Evolutionary conservation across 2,888 invertebrate species (phyloP).

Genomic region (Linyphia triangularis): DNA sequence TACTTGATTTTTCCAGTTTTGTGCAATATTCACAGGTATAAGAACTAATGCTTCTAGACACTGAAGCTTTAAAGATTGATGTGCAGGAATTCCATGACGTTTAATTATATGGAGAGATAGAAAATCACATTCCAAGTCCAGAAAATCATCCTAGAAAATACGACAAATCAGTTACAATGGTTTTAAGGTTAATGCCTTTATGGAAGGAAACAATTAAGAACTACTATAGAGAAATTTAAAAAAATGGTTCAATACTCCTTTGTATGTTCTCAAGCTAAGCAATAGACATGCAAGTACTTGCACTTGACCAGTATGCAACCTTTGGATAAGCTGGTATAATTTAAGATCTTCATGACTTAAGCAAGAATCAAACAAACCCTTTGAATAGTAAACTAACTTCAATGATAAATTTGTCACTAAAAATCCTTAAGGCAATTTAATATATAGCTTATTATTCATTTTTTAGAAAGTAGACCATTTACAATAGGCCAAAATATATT

Average conservation of each 20-base stretch:
- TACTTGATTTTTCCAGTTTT: slow-evolving; percentile 47
- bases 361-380: too few species aligned
- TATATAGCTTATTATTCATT: too few species aligned
- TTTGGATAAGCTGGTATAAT: too few species aligned
- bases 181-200: not conserved
- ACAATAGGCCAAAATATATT: too few species aligned
- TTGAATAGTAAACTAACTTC: too few species aligned
- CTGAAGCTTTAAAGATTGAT: not conserved
- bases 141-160: slow-evolving; percentile 18
- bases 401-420: too few species aligned
- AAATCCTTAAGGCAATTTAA: too few species aligned
- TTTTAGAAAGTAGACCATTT: too few species aligned
- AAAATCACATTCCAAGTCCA: slow-evolving; percentile 47
- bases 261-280: too few species aligned
- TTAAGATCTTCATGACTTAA: too few species aligned
- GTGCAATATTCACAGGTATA: slow-evolving; percentile 35
- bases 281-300: too few species aligned
- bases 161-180: not conserved
- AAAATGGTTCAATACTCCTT: not conserved
- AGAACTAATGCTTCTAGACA: slow-evolving; percentile 33
- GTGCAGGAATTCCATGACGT: not conserved
- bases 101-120: slow-evolving; percentile 25
- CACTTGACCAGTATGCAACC: too few species aligned
- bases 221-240: not conserved
- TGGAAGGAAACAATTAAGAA: not conserved